Evolutionary conservation across 2,797 vertebrate genomes (phyloP).

Genomic region (Rhodeus uyekii): DNA sequence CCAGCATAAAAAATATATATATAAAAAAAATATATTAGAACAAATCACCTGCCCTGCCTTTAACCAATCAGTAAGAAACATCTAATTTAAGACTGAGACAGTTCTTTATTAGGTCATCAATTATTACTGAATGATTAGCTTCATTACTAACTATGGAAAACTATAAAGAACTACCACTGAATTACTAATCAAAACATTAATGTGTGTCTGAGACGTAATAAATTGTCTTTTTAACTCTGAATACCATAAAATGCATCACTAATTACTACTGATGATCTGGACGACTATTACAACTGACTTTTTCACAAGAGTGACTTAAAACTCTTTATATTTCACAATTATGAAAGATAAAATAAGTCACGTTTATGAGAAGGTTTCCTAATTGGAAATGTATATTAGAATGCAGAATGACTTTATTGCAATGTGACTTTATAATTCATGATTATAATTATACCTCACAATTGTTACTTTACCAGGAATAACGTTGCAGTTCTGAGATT

Average conservation of each 20-base stretch:
- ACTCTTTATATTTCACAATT: not conserved
- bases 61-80: not conserved
- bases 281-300: not conserved
- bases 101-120: not conserved
- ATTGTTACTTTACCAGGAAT: not conserved
- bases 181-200: not conserved
- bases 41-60: no score
- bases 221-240: not conserved
- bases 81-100: not conserved
- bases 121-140: not conserved
- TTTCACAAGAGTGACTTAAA: no score
- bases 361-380: no score
- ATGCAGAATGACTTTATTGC: no score
- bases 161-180: not conserved
- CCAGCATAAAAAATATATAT: no score
- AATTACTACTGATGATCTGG: not conserved
- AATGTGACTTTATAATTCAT: not conserved
- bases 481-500: not conserved
- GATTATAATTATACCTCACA: not conserved
- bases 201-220: not conserved
- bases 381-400: no score
- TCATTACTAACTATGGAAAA: not conserved
- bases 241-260: not conserved
- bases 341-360: no score
- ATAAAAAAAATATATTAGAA: no score